These are phyloP conservation scores for Penelope pileata DNA, from an alignment of 2,113 vertebrate species.

Conservation along the genomic window DNA sequence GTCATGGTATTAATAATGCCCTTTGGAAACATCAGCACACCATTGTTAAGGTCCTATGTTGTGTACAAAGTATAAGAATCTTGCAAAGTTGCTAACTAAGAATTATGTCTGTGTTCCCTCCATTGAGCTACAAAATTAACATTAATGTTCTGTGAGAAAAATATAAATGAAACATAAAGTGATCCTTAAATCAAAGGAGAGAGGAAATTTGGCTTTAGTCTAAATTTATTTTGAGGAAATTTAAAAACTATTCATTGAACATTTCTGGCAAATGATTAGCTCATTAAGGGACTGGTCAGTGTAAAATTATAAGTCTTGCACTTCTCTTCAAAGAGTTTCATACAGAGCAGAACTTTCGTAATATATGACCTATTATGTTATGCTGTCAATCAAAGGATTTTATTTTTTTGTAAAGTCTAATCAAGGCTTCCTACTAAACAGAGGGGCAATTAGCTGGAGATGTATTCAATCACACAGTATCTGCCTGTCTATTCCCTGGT, in stretches of 20 bases:
- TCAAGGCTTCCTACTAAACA: neutral
- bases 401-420: neutral
- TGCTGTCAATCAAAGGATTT: neutral
- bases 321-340: neutral
- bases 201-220: neutral
- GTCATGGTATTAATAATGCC: neutral
- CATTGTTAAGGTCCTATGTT: neutral
- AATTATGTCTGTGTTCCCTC: neutral
- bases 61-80: conserved; percentile 8
- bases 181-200: neutral
- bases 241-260: neutral
- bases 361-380: neutral
- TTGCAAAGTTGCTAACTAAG: neutral
- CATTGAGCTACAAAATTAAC: conserved; percentile 7
- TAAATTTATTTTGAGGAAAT: neutral
- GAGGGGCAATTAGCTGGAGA: neutral
- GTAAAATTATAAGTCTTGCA: neutral
- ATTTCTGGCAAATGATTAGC: conserved; percentile 35
- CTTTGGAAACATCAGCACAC: neutral
- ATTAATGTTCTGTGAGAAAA: neutral
- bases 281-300: neutral
- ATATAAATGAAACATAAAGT: conserved; percentile 1
- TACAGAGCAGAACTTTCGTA: neutral
- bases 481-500: neutral
- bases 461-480: neutral